Evolutionary conservation across 2,113 vertebrate genomes (phyloP).

Genomic region (Myrmecophaga tridactyla): DNA sequence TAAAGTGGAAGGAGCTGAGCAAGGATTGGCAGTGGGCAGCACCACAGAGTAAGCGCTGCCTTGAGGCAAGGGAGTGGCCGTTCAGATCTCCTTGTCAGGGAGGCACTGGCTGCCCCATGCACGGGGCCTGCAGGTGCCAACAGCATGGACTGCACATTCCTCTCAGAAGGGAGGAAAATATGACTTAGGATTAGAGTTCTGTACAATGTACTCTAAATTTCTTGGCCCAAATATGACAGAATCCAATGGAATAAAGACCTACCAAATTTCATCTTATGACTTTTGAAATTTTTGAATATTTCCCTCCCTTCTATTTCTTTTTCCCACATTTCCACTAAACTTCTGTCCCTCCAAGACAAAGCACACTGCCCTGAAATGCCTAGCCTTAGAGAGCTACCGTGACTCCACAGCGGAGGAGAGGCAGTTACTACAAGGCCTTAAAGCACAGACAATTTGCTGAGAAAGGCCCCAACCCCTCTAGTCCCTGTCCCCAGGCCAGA

Average conservation of each 20-base stretch:
- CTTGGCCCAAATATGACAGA: neutral
- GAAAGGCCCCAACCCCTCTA: accelerated
- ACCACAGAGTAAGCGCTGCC: neutral
- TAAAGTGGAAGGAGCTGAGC: neutral
- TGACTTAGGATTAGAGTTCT: no score
- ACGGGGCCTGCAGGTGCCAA: neutral
- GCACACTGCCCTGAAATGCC: neutral
- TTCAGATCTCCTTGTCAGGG: neutral
- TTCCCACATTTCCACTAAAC: neutral
- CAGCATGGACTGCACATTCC: accelerated
- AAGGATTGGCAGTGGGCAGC: neutral
- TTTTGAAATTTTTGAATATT: neutral
- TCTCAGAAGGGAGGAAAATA: neutral
- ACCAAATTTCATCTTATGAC: neutral
- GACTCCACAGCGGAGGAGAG: accelerated
- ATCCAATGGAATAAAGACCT: neutral
- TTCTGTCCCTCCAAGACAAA: neutral
- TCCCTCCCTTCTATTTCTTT: neutral
- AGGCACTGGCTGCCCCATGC: neutral
- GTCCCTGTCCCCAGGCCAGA: neutral
- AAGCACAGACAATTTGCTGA: neutral
- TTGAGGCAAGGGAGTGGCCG: neutral
- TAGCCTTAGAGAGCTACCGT: accelerated
- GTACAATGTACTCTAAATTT: accelerated
- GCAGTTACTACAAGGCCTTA: no score